Evolutionary conservation across 2,888 invertebrate species (phyloP), one percentile per base, ranked within the genome.

Genomic region (Peribatodes rhomboidaria): DNA sequence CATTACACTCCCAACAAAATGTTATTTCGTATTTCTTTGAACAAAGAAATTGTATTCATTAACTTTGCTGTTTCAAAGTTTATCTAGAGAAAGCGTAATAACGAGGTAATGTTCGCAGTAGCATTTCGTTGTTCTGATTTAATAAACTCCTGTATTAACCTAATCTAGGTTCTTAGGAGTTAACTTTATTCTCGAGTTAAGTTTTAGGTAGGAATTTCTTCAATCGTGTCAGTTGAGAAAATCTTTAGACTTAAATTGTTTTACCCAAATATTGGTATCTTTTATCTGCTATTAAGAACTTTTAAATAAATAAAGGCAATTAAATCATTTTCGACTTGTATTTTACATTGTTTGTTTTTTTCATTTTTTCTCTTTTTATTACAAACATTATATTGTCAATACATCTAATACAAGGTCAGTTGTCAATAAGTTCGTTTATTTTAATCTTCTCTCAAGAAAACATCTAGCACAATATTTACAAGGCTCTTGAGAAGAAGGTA

Each of bases 1-100:
- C 56, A 56, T 65, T 60, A 56, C 56, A 65, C 58, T 46, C 14
- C 35, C 37, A 22, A 10, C 47, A 47, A 49, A 58, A 62, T 62
- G 52, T 62, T 62, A 66, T 66, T 66, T 61, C 56, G 49, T 47
- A 61, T 65, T 65, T 44, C 57, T 58, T 20, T 52, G 66, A 59
- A 66, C 62, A 66, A 66, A 62, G 62, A 66, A 46, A 66, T 62
- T 54, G 66, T 66, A 61, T 61, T 61, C 61, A 66, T 66, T 66
- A 62, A 59, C 66, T 62, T 66, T 57, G 53, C 57, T 58, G 44
- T 58, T 61, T 39, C 59, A 52, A 66, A 66, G 55, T 66, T 62
- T 62, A 66, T 66, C 55, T 59, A 59, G 44, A 57, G 50, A 58
- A n/a, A 60, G 52, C 54, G 50, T 62, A 42, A 57, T 61, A 61